Base-by-base conservation (phyloP, 92 coral and sea anemone species). In the Pocillopora meandrina region DNA sequence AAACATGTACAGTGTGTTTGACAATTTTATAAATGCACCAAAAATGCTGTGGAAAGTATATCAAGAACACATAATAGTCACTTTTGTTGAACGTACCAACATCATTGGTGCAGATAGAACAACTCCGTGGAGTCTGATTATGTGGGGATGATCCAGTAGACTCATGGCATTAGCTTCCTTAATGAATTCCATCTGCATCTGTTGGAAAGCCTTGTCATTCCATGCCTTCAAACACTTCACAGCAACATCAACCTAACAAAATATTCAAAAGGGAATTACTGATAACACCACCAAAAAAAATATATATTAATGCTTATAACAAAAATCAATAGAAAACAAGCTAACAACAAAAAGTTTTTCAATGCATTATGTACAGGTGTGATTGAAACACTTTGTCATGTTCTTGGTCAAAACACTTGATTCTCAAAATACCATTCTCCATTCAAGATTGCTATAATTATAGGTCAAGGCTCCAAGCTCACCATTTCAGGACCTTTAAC, bases 81-180 rank as follows among this genome's bases (percentile, higher is more conserved):
- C 3, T 21, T 21, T 34, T 34, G 23, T 36, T 4, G 34, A 59
- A 75, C 92, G 19, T 78, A 91, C 99, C 82, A 97, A 82, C 94
- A 91, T 93, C 76, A 97, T 85, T 0, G 99, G 97, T 8, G 88
- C 84, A 16, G 99, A 85, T 55, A 97, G 88, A 6, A 97, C 98
- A 55, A 97, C 84, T 36, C 99, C 99, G 47, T 94, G 80, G 17
- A 97, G 93, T 76, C 82, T 93, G 65, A 97, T 93, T 61, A 97
- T 92, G 74, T 97, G 92, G 3, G 94, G 95, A 85, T 97, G 98
- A 67, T 97, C 98, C 55, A 97, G 82, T 17, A 90, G 85, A 62
- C 95, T 93, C 99, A 97, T 97, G 3, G 97, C 97, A 91, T 95
- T 97, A 21, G 99, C 99, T 86, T 97, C 99, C 72, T 95, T 93